A percentile compares a stretch with the other conserved stretches of the same genome.
Conservation (phyloP, 35 echinoderm and acorn worm species). For the Stichopus chloronotus region DNA sequence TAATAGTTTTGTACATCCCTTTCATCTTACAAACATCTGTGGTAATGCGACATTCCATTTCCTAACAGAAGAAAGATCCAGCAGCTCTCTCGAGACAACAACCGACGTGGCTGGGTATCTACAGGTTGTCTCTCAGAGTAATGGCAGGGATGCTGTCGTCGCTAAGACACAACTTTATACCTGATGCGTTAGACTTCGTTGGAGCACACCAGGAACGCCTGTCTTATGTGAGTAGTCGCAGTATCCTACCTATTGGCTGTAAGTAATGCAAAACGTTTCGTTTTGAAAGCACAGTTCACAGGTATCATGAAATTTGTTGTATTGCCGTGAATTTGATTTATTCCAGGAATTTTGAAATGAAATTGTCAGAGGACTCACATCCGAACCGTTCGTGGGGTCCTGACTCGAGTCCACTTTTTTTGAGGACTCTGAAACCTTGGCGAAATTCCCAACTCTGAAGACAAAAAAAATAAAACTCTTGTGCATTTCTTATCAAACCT, state of each 20-base stretch:
- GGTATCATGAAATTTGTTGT: too few species aligned
- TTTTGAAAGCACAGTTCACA: neutral
- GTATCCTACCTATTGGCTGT: neutral
- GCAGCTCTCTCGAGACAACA: neutral
- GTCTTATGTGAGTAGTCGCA: conserved; percentile 65
- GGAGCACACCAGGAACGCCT: conserved; percentile 88
- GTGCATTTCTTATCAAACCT: too few species aligned
- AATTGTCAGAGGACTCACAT: too few species aligned
- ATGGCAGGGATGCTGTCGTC: conserved; percentile 76
- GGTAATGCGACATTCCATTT: neutral
- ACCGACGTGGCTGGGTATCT: conserved; percentile 76
- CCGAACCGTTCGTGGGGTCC: too few species aligned
- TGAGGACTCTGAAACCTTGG: too few species aligned
- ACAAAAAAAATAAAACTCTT: too few species aligned
- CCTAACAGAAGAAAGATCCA: neutral
- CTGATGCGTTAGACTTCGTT: conserved; percentile 89
- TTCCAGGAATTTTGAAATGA: too few species aligned
- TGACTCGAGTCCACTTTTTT: too few species aligned
- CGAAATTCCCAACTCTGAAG: too few species aligned
- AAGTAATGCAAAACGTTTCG: neutral
- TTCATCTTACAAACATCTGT: too few species aligned
- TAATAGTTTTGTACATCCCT: too few species aligned
- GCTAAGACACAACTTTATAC: conserved; percentile 72
- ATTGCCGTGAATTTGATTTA: too few species aligned
- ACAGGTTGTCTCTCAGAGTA: conserved; percentile 68